Conservation (phyloP, 2,797 vertebrate genomes). For the Poeciliopsis turneri region DNA sequence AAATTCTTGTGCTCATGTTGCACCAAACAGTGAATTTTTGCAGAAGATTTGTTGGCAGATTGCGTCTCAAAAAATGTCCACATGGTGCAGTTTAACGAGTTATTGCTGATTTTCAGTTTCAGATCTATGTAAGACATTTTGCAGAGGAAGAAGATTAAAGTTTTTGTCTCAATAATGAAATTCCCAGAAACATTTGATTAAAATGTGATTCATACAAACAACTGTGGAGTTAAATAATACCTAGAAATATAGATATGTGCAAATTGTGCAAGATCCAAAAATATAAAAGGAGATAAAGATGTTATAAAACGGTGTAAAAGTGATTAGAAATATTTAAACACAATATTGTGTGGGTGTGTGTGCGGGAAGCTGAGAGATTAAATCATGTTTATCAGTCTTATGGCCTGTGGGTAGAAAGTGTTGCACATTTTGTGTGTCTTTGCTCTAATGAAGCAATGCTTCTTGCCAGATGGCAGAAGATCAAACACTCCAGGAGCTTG, state of each 20-base stretch:
- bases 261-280: background rate
- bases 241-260: background rate
- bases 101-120: background rate
- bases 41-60: background rate
- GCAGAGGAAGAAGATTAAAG: background rate
- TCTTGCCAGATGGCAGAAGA: conserved; percentile 9
- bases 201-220: background rate
- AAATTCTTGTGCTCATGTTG: background rate
- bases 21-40: background rate
- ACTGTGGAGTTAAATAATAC: background rate
- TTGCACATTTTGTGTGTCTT: conserved; percentile 3
- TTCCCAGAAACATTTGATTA: background rate
- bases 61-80: background rate
- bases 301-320: background rate
- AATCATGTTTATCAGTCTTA: conserved; percentile 11
- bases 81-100: background rate
- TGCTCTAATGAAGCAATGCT: background rate
- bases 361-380: conserved; percentile 1
- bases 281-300: background rate
- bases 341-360: background rate
- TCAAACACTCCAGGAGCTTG: background rate
- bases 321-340: background rate
- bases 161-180: background rate
- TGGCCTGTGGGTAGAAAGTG: conserved; percentile 6
- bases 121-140: background rate